Evolutionary conservation across 2,888 invertebrate species (phyloP).

Genomic region (Platycnemis pennipes): DNA sequence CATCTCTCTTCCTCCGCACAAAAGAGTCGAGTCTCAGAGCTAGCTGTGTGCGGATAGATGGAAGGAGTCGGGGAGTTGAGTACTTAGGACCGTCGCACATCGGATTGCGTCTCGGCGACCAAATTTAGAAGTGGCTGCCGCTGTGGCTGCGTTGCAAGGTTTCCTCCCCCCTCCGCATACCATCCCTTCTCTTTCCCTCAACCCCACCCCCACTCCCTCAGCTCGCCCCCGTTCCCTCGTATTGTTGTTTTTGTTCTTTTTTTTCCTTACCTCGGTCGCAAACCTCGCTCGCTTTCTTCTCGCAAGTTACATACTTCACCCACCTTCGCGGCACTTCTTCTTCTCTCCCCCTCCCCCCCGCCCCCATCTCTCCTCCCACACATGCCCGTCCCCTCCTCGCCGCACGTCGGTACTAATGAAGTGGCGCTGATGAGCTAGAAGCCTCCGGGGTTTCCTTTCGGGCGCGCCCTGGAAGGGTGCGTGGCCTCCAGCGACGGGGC

Average conservation of each 20-base stretch:
- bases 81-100: neutral
- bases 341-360: neutral
- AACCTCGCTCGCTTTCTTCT: conserved; percentile 24
- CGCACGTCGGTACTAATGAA: conserved; percentile 5
- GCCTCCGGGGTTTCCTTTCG: conserved; percentile 16
- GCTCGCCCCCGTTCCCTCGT: neutral
- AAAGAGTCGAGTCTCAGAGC: neutral
- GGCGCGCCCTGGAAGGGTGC: neutral
- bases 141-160: conserved; percentile 1
- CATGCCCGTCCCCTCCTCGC: neutral
- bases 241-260: neutral
- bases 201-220: neutral
- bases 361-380: neutral
- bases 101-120: conserved; percentile 20
- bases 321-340: neutral
- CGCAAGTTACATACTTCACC: conserved; percentile 20
- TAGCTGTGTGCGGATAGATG: neutral
- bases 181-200: neutral
- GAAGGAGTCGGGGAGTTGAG: neutral
- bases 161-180: neutral
- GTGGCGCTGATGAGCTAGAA: conserved; percentile 34
- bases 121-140: conserved; percentile 24
- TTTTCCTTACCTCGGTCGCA: neutral
- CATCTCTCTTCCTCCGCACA: neutral
- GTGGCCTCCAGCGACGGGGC: neutral